Conservation (phyloP, 2,888 invertebrate species). For the Polietes domitor region DNA sequence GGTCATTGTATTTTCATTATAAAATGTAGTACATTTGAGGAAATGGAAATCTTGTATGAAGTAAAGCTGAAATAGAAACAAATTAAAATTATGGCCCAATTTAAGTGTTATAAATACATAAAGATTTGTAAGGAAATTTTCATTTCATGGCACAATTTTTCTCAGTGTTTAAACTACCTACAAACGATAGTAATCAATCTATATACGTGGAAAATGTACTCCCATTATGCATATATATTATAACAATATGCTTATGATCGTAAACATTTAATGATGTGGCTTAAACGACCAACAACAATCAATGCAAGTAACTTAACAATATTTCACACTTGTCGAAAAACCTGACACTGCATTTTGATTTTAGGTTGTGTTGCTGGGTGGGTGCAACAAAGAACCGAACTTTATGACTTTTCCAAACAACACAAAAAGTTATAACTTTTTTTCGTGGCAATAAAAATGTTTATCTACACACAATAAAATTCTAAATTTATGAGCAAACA, state of each 20-base stretch:
- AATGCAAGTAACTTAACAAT: conserved; percentile 18
- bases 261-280: not conserved
- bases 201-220: too few relatives aligned
- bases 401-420: conserved; percentile 54
- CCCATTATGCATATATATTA: not conserved
- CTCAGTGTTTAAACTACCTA: too few relatives aligned
- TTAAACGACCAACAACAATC: not conserved
- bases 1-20: too few relatives aligned
- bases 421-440: conserved; percentile 39
- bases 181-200: too few relatives aligned
- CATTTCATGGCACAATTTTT: not conserved
- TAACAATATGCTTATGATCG: too few relatives aligned
- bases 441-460: conserved; percentile 43
- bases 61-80: too few relatives aligned
- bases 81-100: too few relatives aligned
- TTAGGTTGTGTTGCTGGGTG: conserved; percentile 37
- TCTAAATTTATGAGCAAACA: conserved; percentile 61
- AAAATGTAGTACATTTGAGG: too few relatives aligned
- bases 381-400: conserved; percentile 36
- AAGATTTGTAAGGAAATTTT: not conserved
- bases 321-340: conserved; percentile 44
- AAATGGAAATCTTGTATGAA: too few relatives aligned
- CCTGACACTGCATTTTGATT: conserved; percentile 57
- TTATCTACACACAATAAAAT: conserved; percentile 18
- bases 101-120: too few relatives aligned